These are phyloP conservation scores for Paguma larvata DNA, from an alignment of 2,797 vertebrate species.

Conservation along the genomic window DNA sequence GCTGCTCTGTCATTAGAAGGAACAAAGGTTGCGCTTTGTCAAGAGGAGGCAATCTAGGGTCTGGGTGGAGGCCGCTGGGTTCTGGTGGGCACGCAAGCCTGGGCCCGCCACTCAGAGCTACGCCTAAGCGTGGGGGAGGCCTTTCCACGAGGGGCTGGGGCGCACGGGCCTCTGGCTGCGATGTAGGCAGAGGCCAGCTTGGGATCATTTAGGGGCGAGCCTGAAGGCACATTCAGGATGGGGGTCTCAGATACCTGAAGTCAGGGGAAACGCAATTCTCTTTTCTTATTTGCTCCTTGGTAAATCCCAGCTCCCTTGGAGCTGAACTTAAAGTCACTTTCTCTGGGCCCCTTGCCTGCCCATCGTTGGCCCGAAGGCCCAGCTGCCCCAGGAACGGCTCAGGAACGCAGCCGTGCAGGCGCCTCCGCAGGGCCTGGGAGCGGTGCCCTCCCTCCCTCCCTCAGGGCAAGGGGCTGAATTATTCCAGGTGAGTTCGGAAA, in stretches of 20 bases:
- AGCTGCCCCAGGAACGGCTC: not conserved
- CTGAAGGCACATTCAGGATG: not conserved
- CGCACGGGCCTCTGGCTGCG: not conserved
- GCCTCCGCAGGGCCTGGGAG: no score
- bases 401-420: rapidly evolving
- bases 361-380: no score
- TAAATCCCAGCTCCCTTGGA: not conserved
- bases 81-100: not conserved
- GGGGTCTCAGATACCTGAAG: not conserved
- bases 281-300: not conserved
- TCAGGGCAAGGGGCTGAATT: not conserved
- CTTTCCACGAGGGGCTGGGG: not conserved
- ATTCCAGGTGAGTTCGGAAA: not conserved
- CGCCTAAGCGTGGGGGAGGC: not conserved
- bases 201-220: not conserved
- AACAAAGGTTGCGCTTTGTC: not conserved
- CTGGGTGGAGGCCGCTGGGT: not conserved
- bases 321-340: not conserved
- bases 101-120: not conserved
- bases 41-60: not conserved
- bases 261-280: not conserved
- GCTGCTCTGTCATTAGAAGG: not conserved
- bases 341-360: not conserved
- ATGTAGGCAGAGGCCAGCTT: not conserved
- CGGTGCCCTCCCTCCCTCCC: not conserved